Base-by-base conservation (phyloP, 64 coral and sea anemone species). In the Montipora cactus region DNA sequence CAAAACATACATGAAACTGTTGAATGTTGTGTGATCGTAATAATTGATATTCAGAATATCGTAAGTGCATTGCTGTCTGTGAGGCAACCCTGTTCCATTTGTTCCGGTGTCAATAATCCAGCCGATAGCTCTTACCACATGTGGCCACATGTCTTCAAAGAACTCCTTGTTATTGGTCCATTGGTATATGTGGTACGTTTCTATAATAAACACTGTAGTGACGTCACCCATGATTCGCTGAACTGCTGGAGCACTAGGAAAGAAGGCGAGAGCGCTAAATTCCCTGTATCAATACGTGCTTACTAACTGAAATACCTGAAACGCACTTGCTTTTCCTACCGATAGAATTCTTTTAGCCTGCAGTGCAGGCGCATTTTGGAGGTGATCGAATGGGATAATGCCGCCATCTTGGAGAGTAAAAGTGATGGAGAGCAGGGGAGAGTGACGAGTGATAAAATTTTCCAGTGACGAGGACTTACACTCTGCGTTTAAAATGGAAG, bases 1-100 rank as follows among this genome's bases (percentile, higher is more conserved):
- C 73, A 95, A 80, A 11, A 95, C 79, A 53, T 85, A 95, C 93
- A 95, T 77, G 44, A 95, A 81, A 86, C 93, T 95, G 59, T 95
- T 95, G 59, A 90, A 90, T 45, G 89, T 85, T 15, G 77, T 95
- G 21, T 95, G 93, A 75, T 95, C 93, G 55, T 95, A 95, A 23
- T 23, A 23, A 73, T 85, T 49, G 44, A 95, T 51, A 16, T 37
- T 3, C 1, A 90, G 57, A 22, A 59, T 4, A 84, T 95, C 93
- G 21, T 90, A 95, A 0, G 93, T 95, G 88, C 89, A 90, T 19
- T 88, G 89, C 57, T 55, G 89, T 51, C 46, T 81, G 79, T 79
- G 28, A 64, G 93, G 93, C 20, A 95, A 82, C 9, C 79, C 88
- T 53, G 88, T 90, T 16, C 93, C 93, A 4, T 86, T 13, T 14